phyloP scores from a whole-genome alignment of 92 coral and sea anemone species.

The Epizoanthus fatuus region DNA sequence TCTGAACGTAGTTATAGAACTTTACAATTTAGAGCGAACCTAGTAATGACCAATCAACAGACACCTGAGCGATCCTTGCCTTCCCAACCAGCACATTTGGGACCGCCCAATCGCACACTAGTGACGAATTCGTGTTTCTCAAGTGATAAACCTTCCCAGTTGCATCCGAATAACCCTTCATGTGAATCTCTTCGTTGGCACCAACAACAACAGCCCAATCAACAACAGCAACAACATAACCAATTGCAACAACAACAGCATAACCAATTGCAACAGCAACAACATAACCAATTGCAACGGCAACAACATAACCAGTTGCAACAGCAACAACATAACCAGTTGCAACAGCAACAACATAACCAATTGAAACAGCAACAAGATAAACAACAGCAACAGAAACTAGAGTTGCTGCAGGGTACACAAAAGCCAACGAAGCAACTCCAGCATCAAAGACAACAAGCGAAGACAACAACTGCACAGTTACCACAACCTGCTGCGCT shows the following conservation, averaged over 20 bases:
- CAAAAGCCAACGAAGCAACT: background rate
- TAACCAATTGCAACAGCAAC: background rate
- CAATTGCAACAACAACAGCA: too few relatives aligned
- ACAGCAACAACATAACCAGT: background rate
- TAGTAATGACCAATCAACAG: too few relatives aligned
- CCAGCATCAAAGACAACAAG: background rate
- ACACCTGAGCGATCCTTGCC: background rate
- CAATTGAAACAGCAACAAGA: background rate
- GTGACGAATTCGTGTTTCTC: background rate
- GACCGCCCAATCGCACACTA: background rate
- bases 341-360: too few relatives aligned
- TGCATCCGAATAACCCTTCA: background rate
- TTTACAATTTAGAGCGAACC: background rate
- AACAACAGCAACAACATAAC: background rate
- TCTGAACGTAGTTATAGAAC: too few relatives aligned
- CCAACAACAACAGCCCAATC: background rate
- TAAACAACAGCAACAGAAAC: background rate
- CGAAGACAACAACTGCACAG: background rate
- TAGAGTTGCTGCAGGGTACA: background rate
- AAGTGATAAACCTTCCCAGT: background rate
- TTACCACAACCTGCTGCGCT: background rate
- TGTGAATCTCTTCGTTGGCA: background rate
- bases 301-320: background rate
- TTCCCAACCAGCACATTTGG: background rate
- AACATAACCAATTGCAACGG: background rate